Base-by-base conservation (phyloP, 1,140 invertebrate genomes). In the Drosophila elegans region DNA sequence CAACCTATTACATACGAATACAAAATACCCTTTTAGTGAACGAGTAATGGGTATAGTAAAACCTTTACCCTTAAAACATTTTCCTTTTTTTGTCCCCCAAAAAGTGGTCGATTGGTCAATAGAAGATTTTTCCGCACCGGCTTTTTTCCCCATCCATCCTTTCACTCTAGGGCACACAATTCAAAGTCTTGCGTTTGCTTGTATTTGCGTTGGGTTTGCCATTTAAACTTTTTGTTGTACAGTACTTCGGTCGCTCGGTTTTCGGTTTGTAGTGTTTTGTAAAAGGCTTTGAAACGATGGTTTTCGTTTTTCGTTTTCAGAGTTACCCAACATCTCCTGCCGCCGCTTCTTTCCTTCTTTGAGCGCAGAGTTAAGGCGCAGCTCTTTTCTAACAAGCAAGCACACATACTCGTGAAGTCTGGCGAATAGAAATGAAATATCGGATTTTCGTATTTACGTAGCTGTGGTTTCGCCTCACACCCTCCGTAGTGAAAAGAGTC, bases 401-500 rank as follows among this genome's bases (percentile, higher is more conserved):
- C 61, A 76, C 13, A 36, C 48, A 59, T 21, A 55, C 56, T 27
- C 13, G 36, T 13, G 27, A 4, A 39, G 34, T 29, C 41, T 44
- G 66, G 69, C 78, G 71, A 81, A 85, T 85, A 68, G 83, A 89
- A 88, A 83, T 76, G 79, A 89, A 80, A 88, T 89, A 83, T 88
- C 83, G 72, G 83, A 89, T 88, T 88, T 88, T 88, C 79, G 60
- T 89, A 88, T 88, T 88, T 89, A 83, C 80, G 77, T 83, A 83
- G 83, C 84, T 83, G 76, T 66, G 84, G 76, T 80, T 89, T 66
- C 42, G 60, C 44, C 41, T 41, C 61, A 69, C 38, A 64, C 53
- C 44, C 54, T 42, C 72, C 51, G 56, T 38, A 34, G 42, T 39
- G 7, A 34, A 27, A 42, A 25, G 32, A 55, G 38, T 36, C 52